These are phyloP conservation scores for Lepidocyrtoides sp. DNA, from an alignment of 2,888 invertebrate species.

Conservation along the genomic window DNA sequence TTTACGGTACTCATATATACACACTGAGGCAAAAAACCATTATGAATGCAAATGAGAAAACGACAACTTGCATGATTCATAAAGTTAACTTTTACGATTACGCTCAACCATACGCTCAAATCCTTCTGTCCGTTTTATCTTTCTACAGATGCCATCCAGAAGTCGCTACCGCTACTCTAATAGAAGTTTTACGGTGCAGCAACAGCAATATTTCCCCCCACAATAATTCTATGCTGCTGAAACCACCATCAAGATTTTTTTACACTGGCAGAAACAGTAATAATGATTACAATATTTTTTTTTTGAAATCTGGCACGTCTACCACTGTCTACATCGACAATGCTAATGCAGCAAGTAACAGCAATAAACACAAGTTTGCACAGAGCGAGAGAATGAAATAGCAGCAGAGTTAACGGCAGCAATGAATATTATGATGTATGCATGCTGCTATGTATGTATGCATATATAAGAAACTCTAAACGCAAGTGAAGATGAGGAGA, in stretches of 20 bases:
- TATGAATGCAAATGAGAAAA: background rate
- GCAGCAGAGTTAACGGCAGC: background rate
- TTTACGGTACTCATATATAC: too few relatives aligned
- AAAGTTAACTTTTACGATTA: slow-evolving; percentile 20
- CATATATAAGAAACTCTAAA: slow-evolving; percentile 13
- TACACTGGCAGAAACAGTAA: slow-evolving; percentile 45
- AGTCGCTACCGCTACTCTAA: background rate
- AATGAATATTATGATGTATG: background rate
- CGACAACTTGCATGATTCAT: background rate
- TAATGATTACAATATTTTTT: slow-evolving; percentile 39
- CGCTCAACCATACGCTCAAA: background rate
- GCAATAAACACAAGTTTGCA: slow-evolving; percentile 18
- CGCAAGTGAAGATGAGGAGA: background rate
- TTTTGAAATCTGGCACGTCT: slow-evolving; percentile 52
- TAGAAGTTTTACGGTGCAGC: background rate
- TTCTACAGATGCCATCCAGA: slow-evolving; percentile 22
- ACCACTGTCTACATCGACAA: slow-evolving; percentile 39
- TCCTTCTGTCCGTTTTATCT: background rate
- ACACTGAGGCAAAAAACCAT: slow-evolving; percentile 1
- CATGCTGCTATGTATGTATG: background rate
- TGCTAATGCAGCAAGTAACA: slow-evolving; percentile 17
- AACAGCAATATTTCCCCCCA: background rate
- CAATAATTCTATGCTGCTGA: slow-evolving; percentile 29
- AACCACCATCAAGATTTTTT: background rate
- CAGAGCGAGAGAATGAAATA: background rate